Evolutionary conservation across 2,113 vertebrate species (phyloP).

Genomic region (Larimichthys crocea): DNA sequence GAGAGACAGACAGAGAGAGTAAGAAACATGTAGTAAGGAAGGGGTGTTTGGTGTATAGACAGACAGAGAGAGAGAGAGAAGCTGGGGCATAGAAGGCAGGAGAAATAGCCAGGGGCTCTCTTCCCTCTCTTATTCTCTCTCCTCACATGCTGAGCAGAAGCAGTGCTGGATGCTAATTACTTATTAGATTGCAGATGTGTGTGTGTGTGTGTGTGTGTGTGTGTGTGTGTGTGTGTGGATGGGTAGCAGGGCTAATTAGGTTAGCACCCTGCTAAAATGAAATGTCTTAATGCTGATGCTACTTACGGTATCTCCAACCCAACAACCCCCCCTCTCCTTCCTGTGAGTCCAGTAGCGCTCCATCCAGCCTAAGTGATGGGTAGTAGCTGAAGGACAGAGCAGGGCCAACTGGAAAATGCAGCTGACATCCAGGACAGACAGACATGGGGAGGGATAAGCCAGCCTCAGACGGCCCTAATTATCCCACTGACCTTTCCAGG

Average conservation of each 20-base stretch:
- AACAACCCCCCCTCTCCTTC: not conserved
- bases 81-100: not conserved
- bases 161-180: slow-evolving; percentile 89
- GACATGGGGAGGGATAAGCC: slow-evolving; percentile 21
- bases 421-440: slow-evolving; percentile 25
- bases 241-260: slow-evolving; percentile 82
- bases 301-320: slow-evolving; percentile 28
- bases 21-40: not conserved
- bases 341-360: slow-evolving; percentile 10
- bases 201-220: slow-evolving; percentile 67
- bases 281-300: slow-evolving; percentile 74
- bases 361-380: slow-evolving; percentile 44
- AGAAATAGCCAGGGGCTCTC: slow-evolving; percentile 47
- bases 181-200: slow-evolving; percentile 85
- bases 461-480: slow-evolving; percentile 52
- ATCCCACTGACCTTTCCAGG: slow-evolving; percentile 63
- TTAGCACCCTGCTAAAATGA: slow-evolving; percentile 79
- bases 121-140: not conserved
- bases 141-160: slow-evolving; percentile 69
- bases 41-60: not conserved
- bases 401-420: slow-evolving; percentile 31
- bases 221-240: slow-evolving; percentile 64
- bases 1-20: not conserved
- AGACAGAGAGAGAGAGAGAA: not conserved
- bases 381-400: slow-evolving; percentile 38